Conservation (phyloP, 1,140 invertebrate species). For the Mylabris phalerata region DNA sequence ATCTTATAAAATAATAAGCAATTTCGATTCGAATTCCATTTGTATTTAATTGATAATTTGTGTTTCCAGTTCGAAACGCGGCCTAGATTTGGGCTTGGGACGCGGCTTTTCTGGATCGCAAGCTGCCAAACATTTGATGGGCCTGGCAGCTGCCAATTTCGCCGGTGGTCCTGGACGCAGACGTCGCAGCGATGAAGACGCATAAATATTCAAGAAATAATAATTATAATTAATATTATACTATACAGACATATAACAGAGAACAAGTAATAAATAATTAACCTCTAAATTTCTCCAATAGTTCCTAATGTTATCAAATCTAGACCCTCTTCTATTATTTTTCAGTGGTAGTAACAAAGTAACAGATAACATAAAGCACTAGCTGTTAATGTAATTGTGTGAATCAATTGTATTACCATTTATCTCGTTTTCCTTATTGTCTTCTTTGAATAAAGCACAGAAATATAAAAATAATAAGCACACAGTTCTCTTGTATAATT, state of each 20-base stretch:
- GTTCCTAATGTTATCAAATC: slow-evolving; percentile 13
- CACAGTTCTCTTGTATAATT: slow-evolving; percentile 8
- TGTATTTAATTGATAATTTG: slow-evolving; percentile 4
- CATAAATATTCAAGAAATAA: slow-evolving; percentile 16
- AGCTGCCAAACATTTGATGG: slow-evolving; percentile 85
- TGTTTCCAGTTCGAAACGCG: slow-evolving; percentile 65
- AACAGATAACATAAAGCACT: not conserved
- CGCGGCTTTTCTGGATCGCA: slow-evolving; percentile 83
- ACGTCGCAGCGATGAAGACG: slow-evolving; percentile 56
- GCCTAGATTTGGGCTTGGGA: slow-evolving; percentile 71
- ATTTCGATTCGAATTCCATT: too few relatives aligned
- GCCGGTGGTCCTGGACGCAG: slow-evolving; percentile 80
- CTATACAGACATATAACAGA: not conserved
- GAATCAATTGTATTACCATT: slow-evolving; percentile 5
- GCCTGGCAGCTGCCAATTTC: slow-evolving; percentile 75
- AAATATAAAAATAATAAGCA: slow-evolving; percentile 2
- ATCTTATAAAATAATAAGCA: not conserved
- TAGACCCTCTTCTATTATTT: slow-evolving; percentile 9
- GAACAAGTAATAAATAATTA: not conserved
- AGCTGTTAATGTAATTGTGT: not conserved
- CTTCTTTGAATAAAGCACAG: slow-evolving; percentile 12
- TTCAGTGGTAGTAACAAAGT: slow-evolving; percentile 2
- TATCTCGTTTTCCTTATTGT: not conserved
- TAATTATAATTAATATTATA: slow-evolving; percentile 4
- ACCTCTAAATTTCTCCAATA: slow-evolving; percentile 1